Base-by-base conservation (phyloP, 2,797 vertebrate species). In the Linurgus olivaceus region DNA sequence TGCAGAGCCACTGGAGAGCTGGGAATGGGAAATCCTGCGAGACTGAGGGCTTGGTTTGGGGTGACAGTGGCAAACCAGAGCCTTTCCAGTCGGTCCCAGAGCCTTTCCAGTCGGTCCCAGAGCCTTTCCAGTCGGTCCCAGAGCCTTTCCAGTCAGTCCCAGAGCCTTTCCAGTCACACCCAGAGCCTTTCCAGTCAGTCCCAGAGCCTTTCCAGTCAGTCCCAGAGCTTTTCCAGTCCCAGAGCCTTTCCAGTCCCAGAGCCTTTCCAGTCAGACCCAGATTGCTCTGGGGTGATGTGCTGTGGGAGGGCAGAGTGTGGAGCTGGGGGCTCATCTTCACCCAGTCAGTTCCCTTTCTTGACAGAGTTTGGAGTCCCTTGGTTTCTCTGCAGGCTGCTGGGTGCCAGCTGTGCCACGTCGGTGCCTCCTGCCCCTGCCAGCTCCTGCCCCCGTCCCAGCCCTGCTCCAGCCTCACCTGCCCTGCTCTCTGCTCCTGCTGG, bases 31-130 rank as follows among this genome's bases (percentile, higher is more conserved):
- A 40, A 59, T 33, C 37, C 65, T 40, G 52, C 1, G 8, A 15
- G 42, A 12, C 20, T 0, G 3, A 13, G 37, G 54, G 47, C 33
- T 58, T 23, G 16, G 55, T 26, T 33, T 18, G 38, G 19, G 19
- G 8, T 12, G 70, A 24, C 73, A 52, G 1, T 33, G 63, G 26
- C 10, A n/a, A 24, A 61, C 16, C 0, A 0, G 45, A 29, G 50
- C 50, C 16, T 29, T 11, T 2, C 45, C 45, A 47, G 23, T 25
- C 47, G 9, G 9, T 10, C 35, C 45, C 44, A 45, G 44, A 45
- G 44, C 45, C 2, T 47, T 47, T 13, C 21, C 21, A 45, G 21
- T 4, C 44, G 11, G 44, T 3, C 45, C 42, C 42, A 44, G 42
- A 44, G 42, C 42, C 18, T 44, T 44, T 11, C 8, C 42, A 42